phyloP scores from a whole-genome alignment of 2,797 vertebrate genomes.

The Rhinophrynus dorsalis region DNA sequence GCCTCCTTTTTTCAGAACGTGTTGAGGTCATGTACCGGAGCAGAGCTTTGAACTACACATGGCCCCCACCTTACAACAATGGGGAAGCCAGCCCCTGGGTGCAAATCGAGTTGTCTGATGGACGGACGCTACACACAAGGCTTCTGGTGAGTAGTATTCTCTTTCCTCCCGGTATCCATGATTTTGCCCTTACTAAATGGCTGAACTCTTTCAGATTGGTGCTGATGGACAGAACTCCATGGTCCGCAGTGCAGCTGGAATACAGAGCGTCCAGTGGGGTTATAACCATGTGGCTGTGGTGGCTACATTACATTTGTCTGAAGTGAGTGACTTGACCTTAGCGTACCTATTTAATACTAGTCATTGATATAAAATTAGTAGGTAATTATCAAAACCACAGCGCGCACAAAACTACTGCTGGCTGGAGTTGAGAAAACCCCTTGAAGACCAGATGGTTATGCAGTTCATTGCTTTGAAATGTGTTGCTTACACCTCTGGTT shows the following conservation, averaged over 20 bases:
- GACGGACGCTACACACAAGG: conserved; percentile 85
- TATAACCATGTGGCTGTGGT: conserved; percentile 96
- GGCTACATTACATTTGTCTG: conserved; percentile 89
- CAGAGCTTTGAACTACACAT: conserved; percentile 83
- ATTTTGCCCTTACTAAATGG: neutral
- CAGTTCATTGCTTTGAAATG: no score
- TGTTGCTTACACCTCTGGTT: no score
- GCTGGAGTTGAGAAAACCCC: no score
- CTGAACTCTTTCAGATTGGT: conserved; percentile 75
- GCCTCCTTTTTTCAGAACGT: conserved; percentile 67
- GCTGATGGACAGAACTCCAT: conserved; percentile 92
- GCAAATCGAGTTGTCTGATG: conserved; percentile 83
- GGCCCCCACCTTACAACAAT: conserved; percentile 78
- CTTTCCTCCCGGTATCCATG: neutral
- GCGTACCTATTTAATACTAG: no score
- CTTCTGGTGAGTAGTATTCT: conserved; percentile 82
- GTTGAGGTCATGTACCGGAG: conserved; percentile 88
- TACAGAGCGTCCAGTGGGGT: conserved; percentile 84
- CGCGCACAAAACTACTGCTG: no score
- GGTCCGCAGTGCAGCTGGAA: conserved; percentile 81
- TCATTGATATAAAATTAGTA: no score
- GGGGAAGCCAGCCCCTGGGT: conserved; percentile 86
- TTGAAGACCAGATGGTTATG: no score
- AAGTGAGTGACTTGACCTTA: conserved; percentile 82
- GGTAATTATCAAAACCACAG: no score